These are phyloP conservation scores for Mylabris phalerata DNA, from an alignment of 1,140 invertebrate species.

Conservation along the genomic window DNA sequence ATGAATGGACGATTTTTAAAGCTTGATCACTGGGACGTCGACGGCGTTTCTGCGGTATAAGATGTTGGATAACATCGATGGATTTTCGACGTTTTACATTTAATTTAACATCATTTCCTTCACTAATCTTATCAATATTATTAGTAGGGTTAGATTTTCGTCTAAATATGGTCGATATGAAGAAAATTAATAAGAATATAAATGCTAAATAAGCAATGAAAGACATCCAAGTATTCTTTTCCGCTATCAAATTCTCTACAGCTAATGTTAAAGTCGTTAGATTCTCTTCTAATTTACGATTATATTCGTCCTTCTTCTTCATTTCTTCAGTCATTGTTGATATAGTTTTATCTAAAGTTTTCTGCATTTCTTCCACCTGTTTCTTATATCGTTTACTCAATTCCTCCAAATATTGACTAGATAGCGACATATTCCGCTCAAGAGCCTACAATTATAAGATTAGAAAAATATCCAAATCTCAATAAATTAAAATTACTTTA, in stretches of 20 bases:
- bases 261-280: slow-evolving; percentile 51
- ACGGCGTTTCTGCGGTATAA: slow-evolving; percentile 46
- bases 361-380: slow-evolving; percentile 92
- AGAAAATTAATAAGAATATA: slow-evolving; percentile 15
- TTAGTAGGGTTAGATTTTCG: slow-evolving; percentile 1
- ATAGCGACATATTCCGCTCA: slow-evolving; percentile 93
- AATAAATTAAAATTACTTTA: slow-evolving; percentile 55
- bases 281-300: slow-evolving; percentile 58
- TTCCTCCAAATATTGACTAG: slow-evolving; percentile 91
- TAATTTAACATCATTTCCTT: too few relatives aligned
- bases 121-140: too few relatives aligned
- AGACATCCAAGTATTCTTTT: slow-evolving; percentile 56
- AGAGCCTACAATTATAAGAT: slow-evolving; percentile 56
- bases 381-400: slow-evolving; percentile 89
- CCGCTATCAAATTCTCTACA: slow-evolving; percentile 53
- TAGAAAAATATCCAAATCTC: slow-evolving; percentile 9
- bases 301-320: slow-evolving; percentile 62
- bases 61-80: slow-evolving; percentile 51
- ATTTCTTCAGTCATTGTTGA: slow-evolving; percentile 66
- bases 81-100: slow-evolving; percentile 48
- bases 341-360: slow-evolving; percentile 74
- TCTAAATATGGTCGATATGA: slow-evolving; percentile 26
- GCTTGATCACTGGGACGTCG: slow-evolving; percentile 72
- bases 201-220: slow-evolving; percentile 18
- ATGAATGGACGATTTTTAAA: slow-evolving; percentile 51